Base-by-base conservation (phyloP, 2,888 invertebrate genomes). In the Caenorhabditis zanzibari region DNA sequence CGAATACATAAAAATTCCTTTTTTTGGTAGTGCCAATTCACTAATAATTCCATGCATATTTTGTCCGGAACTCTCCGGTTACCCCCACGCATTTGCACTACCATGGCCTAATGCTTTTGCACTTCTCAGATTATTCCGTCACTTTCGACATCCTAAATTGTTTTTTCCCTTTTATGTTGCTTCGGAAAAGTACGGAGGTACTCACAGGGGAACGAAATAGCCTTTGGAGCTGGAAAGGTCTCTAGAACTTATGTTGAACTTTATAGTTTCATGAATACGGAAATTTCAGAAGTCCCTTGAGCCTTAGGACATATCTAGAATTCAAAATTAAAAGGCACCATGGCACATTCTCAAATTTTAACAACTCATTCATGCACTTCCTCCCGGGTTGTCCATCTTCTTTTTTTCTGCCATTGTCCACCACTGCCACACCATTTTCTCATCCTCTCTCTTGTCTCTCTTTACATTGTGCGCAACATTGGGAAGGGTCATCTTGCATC, bases 401-500 rank as follows among this genome's bases (percentile, higher is more conserved):
- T 10, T 47, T n/a, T 44, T 47, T 47, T 47, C 12, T 49, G 19
- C 32, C 49, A 63, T 19, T 74, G 16, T 61, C 38, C 63, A 61
- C 41, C 58, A 32, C 47, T 24, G 19, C 54, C 24, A 26, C 19
- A n/a, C 47, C 47, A 47, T 16, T 12, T 47, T 56, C 41, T 10
- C 56, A 1, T 24, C 16, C n/a, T 26, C 35, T 54, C 52, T 61
- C 38, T 24, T 59, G 10, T 35, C 41, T 41, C 52, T 44, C 47
- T 41, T 41, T 44, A 6, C 56, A 61, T 61, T 52, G 58, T 52
- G 68, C 68, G 77, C 69, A 69, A 77, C 71, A 71, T 71, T 77
- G 61, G 69, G 69, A 77, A 69, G 77, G 77, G 77, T 77, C 77
- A 71, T 77, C 77, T 77, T 77, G 77, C 77, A 71, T 77, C 77